Conservation (phyloP, 2,888 invertebrate species). For the Calameuta idolon region DNA sequence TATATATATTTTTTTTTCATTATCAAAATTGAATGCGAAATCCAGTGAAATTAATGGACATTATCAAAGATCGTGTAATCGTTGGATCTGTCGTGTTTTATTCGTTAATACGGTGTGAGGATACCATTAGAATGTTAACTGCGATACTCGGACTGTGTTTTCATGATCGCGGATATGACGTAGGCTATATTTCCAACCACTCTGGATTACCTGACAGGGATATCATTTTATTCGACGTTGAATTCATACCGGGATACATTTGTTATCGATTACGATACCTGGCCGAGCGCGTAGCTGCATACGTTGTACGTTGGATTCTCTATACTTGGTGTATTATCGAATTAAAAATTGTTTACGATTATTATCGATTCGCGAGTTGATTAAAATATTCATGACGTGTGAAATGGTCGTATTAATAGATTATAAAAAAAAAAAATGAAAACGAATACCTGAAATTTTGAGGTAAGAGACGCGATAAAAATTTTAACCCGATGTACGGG, state of each 20-base stretch:
- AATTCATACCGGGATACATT: constrained; percentile 56
- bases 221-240: constrained; percentile 60
- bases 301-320: not conserved
- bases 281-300: constrained; percentile 28
- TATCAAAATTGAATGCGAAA: too few relatives aligned
- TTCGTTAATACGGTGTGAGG: not conserved
- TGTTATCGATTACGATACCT: constrained; percentile 61
- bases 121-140: not conserved
- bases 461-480: not conserved
- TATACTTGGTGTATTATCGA: not conserved
- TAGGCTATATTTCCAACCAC: not conserved
- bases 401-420: not conserved
- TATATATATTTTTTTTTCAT: too few relatives aligned
- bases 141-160: not conserved
- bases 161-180: constrained; percentile 5
- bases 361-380: not conserved
- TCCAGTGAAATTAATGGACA: not conserved
- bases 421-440: not conserved
- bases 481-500: not conserved
- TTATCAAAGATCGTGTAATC: not conserved
- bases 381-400: not conserved
- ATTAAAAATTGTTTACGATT: not conserved
- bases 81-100: not conserved
- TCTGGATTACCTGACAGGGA: constrained; percentile 43
- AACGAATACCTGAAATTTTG: not conserved